phyloP scores from a whole-genome alignment of 2,797 vertebrate species.

The Clarias pachynema region DNA sequence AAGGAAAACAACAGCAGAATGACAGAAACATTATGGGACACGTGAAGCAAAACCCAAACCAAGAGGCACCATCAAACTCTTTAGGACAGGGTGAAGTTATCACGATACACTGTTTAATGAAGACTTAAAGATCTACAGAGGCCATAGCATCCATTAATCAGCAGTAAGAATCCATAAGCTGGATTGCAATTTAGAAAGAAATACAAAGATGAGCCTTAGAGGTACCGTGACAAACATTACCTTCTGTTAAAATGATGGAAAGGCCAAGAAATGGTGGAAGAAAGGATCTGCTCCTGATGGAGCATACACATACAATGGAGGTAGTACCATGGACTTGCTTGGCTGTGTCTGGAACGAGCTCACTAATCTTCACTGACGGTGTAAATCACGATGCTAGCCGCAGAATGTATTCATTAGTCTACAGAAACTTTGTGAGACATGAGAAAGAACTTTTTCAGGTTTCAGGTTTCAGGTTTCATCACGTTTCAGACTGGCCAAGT shows the following conservation, averaged over 20 bases:
- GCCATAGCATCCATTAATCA: not conserved
- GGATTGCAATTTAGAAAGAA: not conserved
- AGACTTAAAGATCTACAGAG: not conserved
- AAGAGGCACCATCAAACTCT: not conserved
- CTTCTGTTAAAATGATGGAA: not conserved
- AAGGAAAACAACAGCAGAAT: not conserved
- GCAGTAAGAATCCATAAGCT: not conserved
- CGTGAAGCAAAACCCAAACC: not conserved
- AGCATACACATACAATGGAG: not conserved
- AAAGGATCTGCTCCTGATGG: not conserved
- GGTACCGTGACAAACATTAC: not conserved
- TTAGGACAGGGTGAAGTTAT: not conserved
- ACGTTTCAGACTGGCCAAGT: not conserved
- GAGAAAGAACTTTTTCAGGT: not conserved
- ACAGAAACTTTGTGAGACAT: not conserved
- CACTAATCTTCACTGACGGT: not conserved
- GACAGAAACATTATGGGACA: not conserved
- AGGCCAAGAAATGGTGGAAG: not conserved
- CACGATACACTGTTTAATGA: not conserved
- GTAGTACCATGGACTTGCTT: not conserved
- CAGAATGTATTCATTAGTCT: not conserved
- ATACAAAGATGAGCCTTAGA: not conserved
- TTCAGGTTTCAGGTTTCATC: not conserved
- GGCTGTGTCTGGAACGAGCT: not conserved
- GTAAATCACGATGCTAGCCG: not conserved